These are phyloP conservation scores for Thysanoteuthis rhombus DNA, from an alignment of 2,888 invertebrate species.

Conservation along the genomic window DNA sequence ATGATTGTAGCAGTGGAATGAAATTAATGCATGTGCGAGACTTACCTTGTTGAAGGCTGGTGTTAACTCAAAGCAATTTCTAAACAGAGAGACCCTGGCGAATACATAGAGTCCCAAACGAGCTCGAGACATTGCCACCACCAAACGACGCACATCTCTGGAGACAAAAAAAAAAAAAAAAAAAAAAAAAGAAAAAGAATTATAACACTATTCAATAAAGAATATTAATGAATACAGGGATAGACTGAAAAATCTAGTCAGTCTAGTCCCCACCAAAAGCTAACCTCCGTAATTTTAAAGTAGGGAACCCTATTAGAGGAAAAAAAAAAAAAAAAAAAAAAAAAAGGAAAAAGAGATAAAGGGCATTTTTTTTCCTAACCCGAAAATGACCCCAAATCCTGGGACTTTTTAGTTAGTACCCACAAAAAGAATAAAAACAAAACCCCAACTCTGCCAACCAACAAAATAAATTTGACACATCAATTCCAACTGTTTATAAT, in stretches of 20 bases:
- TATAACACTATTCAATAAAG: not conserved
- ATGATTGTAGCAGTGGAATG: not conserved
- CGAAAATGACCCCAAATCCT: too few species aligned
- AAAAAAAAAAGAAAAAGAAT: not conserved
- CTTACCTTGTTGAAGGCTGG: slow-evolving; percentile 80
- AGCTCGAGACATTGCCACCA: slow-evolving; percentile 98
- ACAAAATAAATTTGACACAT: too few species aligned
- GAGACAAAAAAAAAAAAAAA: slow-evolving; percentile 40
- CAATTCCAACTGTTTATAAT: too few species aligned
- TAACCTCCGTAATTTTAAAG: too few species aligned
- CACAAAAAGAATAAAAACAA: too few species aligned
- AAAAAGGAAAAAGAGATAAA: not conserved
- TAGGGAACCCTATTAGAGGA: not conserved
- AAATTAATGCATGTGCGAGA: slow-evolving; percentile 17
- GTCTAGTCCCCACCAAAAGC: too few species aligned
- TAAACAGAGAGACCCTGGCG: slow-evolving; percentile 89
- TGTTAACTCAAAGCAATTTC: slow-evolving; percentile 95
- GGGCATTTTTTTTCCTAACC: too few species aligned
- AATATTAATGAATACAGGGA: not conserved
- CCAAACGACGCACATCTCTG: slow-evolving; percentile 89
- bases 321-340: not conserved
- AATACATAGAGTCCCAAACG: slow-evolving; percentile 96
- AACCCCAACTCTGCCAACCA: too few species aligned
- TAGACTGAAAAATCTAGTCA: too few species aligned
- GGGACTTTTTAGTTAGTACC: too few species aligned